Evolutionary conservation across 2,113 vertebrate species (phyloP).

Genomic region (Mesembrinibis cayennensis): DNA sequence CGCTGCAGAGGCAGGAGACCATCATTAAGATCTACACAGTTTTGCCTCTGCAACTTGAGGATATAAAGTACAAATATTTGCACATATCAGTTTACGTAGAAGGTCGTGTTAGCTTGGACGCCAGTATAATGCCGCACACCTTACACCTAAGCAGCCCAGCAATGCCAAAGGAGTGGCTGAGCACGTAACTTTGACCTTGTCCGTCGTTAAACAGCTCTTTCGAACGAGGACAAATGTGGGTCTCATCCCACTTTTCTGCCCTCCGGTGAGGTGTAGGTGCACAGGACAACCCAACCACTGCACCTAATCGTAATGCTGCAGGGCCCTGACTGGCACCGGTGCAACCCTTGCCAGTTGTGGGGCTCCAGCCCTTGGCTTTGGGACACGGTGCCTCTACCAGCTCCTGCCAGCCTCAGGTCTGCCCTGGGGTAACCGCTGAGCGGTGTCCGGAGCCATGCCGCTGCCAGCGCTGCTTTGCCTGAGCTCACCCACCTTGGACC

Average conservation of each 20-base stretch:
- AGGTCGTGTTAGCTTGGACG: fast-evolving
- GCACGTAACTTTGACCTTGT: too few relatives aligned
- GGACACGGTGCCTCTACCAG: background rate
- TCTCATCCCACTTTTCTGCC: background rate
- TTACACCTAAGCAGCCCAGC: background rate
- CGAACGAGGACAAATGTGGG: background rate
- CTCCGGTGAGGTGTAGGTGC: fast-evolving
- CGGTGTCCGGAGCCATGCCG: fast-evolving
- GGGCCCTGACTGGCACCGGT: fast-evolving
- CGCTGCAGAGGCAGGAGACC: background rate
- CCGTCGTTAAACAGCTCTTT: fast-evolving
- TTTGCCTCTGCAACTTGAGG: background rate
- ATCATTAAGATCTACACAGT: background rate
- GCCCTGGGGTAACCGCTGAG: fast-evolving
- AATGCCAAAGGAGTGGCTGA: fast-evolving
- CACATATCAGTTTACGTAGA: fast-evolving
- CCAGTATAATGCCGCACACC: fast-evolving
- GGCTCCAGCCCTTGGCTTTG: background rate
- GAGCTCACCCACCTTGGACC: fast-evolving
- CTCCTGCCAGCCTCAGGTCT: background rate
- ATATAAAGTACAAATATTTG: background rate
- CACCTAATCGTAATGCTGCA: background rate
- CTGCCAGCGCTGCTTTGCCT: fast-evolving
- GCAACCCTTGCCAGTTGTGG: fast-evolving
- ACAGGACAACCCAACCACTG: too few relatives aligned